phyloP scores from a whole-genome alignment of 2,113 vertebrate species.

The Gallinago paraguaiae region DNA sequence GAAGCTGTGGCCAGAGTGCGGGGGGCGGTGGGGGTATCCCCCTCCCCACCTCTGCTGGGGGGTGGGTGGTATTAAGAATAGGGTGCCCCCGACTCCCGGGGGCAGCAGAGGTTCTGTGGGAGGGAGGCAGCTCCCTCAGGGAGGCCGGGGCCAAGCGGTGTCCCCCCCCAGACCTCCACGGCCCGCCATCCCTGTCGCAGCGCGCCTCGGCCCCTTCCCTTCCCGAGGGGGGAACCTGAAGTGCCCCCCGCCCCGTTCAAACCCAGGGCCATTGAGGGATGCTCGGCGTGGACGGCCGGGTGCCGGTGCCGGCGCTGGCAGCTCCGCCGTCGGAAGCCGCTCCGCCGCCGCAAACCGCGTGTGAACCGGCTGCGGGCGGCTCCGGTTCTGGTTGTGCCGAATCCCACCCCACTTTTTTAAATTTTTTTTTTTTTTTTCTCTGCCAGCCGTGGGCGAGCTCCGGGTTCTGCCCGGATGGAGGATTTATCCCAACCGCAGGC shows the following conservation, averaged over 20 bases:
- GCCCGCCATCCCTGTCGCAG: not conserved
- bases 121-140: not conserved
- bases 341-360: not conserved
- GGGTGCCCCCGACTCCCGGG: too few relatives aligned
- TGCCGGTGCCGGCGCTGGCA: not conserved
- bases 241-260: accelerated
- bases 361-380: not conserved
- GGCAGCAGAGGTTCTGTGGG: not conserved
- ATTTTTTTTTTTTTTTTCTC: accelerated
- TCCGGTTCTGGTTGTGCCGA: not conserved
- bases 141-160: not conserved
- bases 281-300: not conserved
- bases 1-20: not conserved
- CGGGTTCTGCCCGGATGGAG: not conserved
- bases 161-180: accelerated
- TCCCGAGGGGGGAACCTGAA: accelerated
- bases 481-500: not conserved
- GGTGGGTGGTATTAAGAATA: not conserved
- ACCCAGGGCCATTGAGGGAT: not conserved
- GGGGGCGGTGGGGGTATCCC: not conserved
- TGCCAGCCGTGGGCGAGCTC: not conserved
- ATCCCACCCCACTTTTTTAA: accelerated
- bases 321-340: not conserved
- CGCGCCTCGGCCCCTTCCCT: not conserved
- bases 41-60: not conserved